These are phyloP conservation scores for Macrostomum lignano DNA, from an alignment of 1,140 invertebrate genomes.

Conservation along the genomic window DNA sequence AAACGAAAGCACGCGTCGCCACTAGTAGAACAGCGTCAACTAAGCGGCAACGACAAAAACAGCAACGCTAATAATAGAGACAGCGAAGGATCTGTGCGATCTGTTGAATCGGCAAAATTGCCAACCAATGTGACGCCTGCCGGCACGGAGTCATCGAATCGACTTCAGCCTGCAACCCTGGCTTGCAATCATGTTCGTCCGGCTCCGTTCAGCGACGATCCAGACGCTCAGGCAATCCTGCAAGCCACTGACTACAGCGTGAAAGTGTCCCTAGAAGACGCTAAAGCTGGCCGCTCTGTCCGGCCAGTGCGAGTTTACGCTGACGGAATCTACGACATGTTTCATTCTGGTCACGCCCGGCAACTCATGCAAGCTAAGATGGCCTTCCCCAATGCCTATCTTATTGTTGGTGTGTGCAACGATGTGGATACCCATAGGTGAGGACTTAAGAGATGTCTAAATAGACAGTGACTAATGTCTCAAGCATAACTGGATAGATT, in stretches of 20 bases:
- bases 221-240: conserved; percentile 43
- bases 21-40: too few relatives aligned
- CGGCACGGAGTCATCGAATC: too few relatives aligned
- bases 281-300: conserved; percentile 43
- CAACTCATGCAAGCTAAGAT: conserved; percentile 93
- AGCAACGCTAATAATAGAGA: too few relatives aligned
- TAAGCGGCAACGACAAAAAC: too few relatives aligned
- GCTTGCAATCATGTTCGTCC: conserved; percentile 22
- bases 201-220: conserved; percentile 62
- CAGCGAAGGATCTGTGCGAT: too few relatives aligned
- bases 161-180: too few relatives aligned
- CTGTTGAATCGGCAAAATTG: too few relatives aligned
- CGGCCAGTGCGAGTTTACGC: conserved; percentile 66
- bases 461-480: too few relatives aligned
- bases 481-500: too few relatives aligned
- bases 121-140: too few relatives aligned
- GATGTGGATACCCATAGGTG: conserved; percentile 15
- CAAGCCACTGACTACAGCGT: conserved; percentile 50
- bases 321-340: conserved; percentile 84
- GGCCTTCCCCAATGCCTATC: conserved; percentile 80
- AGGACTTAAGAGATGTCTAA: too few relatives aligned
- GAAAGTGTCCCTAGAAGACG: conserved; percentile 53
- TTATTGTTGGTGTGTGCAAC: conserved; percentile 58
- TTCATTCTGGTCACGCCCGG: conserved; percentile 65
- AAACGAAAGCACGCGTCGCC: too few relatives aligned